A percentile compares a stretch with the other conserved stretches of the same genome.
These are phyloP conservation scores for Falcunculus frontatus DNA, from an alignment of 2,113 vertebrate species.

Conservation along the genomic window DNA sequence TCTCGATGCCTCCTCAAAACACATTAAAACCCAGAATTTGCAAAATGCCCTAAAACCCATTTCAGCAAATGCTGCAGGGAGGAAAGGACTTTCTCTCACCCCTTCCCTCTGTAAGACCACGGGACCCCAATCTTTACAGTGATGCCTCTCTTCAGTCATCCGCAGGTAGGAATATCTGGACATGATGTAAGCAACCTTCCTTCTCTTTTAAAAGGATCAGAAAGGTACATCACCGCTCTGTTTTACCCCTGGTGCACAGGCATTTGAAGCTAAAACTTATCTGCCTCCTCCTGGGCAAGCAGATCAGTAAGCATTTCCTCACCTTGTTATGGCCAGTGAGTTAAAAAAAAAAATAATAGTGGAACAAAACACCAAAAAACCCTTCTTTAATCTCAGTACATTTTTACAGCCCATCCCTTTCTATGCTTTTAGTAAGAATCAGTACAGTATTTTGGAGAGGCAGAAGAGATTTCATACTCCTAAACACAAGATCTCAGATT, in stretches of 20 bases:
- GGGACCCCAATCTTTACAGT: not conserved
- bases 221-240: not conserved
- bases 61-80: not conserved
- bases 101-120: not conserved
- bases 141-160: not conserved
- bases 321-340: not conserved
- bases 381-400: not conserved
- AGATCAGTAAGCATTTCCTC: not conserved
- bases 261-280: not conserved
- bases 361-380: not conserved
- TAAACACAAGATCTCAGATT: not conserved
- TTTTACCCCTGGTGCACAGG: not conserved
- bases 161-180: not conserved
- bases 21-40: not conserved
- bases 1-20: fast-evolving
- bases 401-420: not conserved
- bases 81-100: not conserved
- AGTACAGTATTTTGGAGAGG: not conserved
- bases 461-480: not conserved
- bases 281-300: not conserved
- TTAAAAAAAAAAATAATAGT: not conserved
- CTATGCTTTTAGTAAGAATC: not conserved
- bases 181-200: not conserved
- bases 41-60: not conserved
- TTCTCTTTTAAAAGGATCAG: not conserved